phyloP scores from a whole-genome alignment of 1,140 invertebrate genomes.

The Drosophila kanapiae region DNA sequence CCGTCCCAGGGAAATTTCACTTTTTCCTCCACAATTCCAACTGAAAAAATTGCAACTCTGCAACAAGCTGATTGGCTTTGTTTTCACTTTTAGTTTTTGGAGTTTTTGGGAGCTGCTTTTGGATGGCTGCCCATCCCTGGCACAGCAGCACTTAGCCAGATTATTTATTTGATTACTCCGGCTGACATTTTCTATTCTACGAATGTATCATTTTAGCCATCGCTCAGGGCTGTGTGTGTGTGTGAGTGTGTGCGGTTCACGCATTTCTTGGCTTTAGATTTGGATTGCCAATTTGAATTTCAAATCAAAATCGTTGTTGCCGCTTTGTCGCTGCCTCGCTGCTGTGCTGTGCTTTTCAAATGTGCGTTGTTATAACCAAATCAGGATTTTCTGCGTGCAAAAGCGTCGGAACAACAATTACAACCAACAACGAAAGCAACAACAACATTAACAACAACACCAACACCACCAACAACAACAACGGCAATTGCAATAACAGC shows the following conservation, averaged over 20 bases:
- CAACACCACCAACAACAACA: conserved; percentile 55
- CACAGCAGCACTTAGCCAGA: conserved; percentile 38
- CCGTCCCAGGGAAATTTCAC: conserved; percentile 2
- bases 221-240: conserved; percentile 62
- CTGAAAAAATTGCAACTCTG: not conserved
- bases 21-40: conserved; percentile 4
- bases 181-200: conserved; percentile 75
- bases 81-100: conserved; percentile 14
- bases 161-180: conserved; percentile 73
- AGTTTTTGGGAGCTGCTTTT: not conserved
- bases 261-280: conserved; percentile 77
- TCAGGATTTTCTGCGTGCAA: conserved; percentile 80
- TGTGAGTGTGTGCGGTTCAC: conserved; percentile 46
- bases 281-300: conserved; percentile 79
- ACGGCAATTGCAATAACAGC: conserved; percentile 16
- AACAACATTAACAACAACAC: conserved; percentile 32
- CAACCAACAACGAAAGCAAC: conserved; percentile 49
- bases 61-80: not conserved
- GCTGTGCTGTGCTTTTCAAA: conserved; percentile 55
- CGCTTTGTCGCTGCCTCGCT: conserved; percentile 24
- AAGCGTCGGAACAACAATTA: conserved; percentile 73
- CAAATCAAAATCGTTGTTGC: conserved; percentile 53
- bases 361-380: conserved; percentile 82
- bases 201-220: conserved; percentile 68
- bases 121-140: conserved; percentile 52